These are phyloP conservation scores for Pachymerium ferrugineum DNA, from an alignment of 2,888 invertebrate genomes.

Conservation along the genomic window DNA sequence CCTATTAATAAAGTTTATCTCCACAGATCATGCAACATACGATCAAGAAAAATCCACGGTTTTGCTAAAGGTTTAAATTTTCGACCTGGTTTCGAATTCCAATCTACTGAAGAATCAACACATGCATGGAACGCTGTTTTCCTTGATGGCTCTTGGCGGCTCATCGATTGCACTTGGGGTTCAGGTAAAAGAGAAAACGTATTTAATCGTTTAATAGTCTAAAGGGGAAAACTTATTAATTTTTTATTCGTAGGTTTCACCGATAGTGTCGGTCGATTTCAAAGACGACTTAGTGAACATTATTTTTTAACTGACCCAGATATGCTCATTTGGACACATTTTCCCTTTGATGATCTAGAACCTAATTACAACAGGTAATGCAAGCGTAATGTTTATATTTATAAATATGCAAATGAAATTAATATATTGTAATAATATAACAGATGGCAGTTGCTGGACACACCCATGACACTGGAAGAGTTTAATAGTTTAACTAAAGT, in stretches of 20 bases:
- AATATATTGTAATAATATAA: neutral
- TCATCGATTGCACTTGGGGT: slow-evolving; percentile 43
- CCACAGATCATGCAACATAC: slow-evolving; percentile 40
- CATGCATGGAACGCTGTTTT: slow-evolving; percentile 44
- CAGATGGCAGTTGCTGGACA: slow-evolving; percentile 51
- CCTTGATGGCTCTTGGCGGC: slow-evolving; percentile 43
- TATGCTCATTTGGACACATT: slow-evolving; percentile 43
- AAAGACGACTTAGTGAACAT: slow-evolving; percentile 42
- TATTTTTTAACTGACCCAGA: slow-evolving; percentile 44
- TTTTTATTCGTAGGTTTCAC: slow-evolving; percentile 39
- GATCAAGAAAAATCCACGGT: slow-evolving; percentile 43
- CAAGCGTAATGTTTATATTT: neutral
- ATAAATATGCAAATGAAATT: neutral
- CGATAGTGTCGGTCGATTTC: slow-evolving; percentile 42
- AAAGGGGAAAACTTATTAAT: too few species aligned
- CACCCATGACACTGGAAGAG: slow-evolving; percentile 48
- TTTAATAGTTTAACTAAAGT: slow-evolving; percentile 50
- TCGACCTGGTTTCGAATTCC: slow-evolving; percentile 40
- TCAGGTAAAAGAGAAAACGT: slow-evolving; percentile 38
- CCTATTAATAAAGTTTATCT: too few species aligned
- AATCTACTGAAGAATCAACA: slow-evolving; percentile 40
- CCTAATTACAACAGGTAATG: slow-evolving; percentile 41
- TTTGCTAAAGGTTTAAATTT: slow-evolving; percentile 43
- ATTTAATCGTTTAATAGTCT: neutral
- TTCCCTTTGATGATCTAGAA: slow-evolving; percentile 42